phyloP scores from a whole-genome alignment of 1,140 invertebrate species.

The Calliphora vicina region DNA sequence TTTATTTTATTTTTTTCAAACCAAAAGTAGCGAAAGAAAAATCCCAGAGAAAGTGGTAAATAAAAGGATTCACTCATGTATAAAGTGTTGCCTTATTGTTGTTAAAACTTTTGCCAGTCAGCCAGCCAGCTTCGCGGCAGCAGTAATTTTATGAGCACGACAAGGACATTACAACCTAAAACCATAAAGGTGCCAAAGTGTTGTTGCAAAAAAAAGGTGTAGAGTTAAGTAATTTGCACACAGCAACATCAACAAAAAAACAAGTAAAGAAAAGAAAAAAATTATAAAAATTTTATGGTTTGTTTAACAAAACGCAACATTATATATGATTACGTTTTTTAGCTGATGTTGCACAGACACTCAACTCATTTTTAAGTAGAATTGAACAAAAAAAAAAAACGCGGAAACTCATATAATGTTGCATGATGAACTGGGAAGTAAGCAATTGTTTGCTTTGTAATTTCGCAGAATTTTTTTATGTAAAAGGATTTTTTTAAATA shows the following conservation, averaged over 20 bases:
- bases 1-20: not conserved
- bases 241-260: not conserved
- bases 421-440: not conserved
- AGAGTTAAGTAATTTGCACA: conserved; percentile 23
- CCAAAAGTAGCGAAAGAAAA: not conserved
- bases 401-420: not conserved
- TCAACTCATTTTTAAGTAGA: not conserved
- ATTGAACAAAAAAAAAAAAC: not conserved
- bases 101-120: not conserved
- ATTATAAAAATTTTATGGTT: conserved; percentile 33
- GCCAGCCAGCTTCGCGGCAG: not conserved
- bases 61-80: conserved; percentile 29
- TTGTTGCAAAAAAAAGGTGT: not conserved
- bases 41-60: conserved; percentile 32
- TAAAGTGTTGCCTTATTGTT: conserved; percentile 16
- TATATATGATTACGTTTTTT: conserved; percentile 32
- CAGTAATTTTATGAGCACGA: not conserved
- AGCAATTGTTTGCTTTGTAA: not conserved
- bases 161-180: conserved; percentile 5
- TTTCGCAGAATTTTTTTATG: conserved; percentile 14
- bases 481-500: not conserved
- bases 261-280: not conserved
- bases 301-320: conserved; percentile 35
- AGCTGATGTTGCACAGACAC: conserved; percentile 6
- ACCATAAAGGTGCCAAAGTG: conserved; percentile 9